Evolutionary conservation across 2,888 invertebrate species (phyloP).

Genomic region (Aporophyla nigra): DNA sequence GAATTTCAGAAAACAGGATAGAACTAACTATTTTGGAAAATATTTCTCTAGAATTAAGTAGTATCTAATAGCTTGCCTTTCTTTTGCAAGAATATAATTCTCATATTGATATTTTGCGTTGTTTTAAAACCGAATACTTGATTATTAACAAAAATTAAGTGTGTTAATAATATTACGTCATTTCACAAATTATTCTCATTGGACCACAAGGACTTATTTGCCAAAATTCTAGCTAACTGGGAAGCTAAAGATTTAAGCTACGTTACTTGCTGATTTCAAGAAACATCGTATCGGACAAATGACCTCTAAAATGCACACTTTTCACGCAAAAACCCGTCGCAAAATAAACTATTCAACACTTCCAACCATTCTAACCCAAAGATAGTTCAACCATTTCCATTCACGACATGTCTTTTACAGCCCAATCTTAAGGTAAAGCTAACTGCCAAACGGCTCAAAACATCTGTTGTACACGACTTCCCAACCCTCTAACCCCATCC

Average conservation of each 20-base stretch:
- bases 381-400: slow-evolving; percentile 73
- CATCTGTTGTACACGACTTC: slow-evolving; percentile 83
- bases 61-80: background rate
- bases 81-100: background rate
- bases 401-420: slow-evolving; percentile 70
- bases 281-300: background rate
- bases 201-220: background rate
- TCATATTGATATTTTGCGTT: background rate
- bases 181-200: background rate
- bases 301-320: background rate
- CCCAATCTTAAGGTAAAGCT: slow-evolving; percentile 71
- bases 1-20: background rate
- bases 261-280: background rate
- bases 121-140: background rate
- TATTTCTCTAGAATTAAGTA: background rate
- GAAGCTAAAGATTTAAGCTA: background rate
- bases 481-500: slow-evolving; percentile 82
- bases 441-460: slow-evolving; percentile 76
- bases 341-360: slow-evolving; percentile 39
- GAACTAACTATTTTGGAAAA: background rate
- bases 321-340: background rate
- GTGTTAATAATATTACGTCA: background rate
- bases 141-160: background rate
- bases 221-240: background rate
- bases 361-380: slow-evolving; percentile 29